Evolutionary conservation across 2,888 invertebrate genomes (phyloP).

Genomic region (Helleia helle): DNA sequence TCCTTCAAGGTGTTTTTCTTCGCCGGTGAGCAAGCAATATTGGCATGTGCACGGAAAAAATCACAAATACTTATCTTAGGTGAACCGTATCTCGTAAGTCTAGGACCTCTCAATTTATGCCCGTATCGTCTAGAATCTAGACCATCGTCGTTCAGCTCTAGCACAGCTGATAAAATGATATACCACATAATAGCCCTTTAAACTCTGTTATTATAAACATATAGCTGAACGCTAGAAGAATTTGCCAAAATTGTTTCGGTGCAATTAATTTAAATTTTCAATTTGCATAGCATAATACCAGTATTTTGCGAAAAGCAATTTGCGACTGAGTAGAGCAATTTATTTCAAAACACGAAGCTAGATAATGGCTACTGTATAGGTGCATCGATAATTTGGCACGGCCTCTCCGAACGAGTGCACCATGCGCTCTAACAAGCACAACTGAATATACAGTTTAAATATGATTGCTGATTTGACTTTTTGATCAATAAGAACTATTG

Average conservation of each 20-base stretch:
- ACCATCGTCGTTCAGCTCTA: no score
- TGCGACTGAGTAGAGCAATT: conserved; percentile 1
- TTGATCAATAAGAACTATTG: neutral
- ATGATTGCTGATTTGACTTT: neutral
- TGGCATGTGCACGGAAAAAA: no score
- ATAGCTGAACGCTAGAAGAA: conserved; percentile 1
- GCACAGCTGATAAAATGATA: no score
- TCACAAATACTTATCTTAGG: no score
- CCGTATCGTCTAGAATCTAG: no score
- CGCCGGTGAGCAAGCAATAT: no score
- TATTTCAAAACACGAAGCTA: neutral
- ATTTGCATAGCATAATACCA: conserved; percentile 1
- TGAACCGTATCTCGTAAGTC: no score
- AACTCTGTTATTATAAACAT: no score
- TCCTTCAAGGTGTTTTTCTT: no score
- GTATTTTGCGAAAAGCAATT: conserved; percentile 3
- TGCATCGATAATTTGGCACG: neutral
- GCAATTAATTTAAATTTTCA: conserved; percentile 5
- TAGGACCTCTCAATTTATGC: no score
- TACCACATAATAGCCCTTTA: no score
- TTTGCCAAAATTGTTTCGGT: neutral
- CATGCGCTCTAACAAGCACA: neutral
- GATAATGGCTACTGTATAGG: neutral
- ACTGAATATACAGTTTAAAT: neutral
- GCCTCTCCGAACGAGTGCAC: neutral